Conservation (phyloP, 2,797 vertebrate species). For the Hippoglossus hippoglossus region DNA sequence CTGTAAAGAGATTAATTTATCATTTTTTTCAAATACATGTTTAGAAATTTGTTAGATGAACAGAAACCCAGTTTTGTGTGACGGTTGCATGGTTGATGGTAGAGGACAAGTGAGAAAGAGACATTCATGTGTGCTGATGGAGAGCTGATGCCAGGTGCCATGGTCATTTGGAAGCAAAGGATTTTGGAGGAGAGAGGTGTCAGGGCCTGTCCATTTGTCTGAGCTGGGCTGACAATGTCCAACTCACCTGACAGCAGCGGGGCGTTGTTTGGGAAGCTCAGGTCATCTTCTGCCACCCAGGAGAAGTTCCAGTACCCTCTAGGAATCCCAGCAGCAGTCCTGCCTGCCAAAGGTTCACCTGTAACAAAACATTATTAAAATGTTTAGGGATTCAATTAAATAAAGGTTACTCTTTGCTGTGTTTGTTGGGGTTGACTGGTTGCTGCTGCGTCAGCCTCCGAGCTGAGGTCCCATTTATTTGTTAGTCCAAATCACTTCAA, state of each 20-base stretch:
- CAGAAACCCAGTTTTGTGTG: slow-evolving; percentile 21
- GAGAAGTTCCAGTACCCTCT: slow-evolving; percentile 86
- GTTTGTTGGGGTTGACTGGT: slow-evolving; percentile 3
- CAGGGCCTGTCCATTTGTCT: slow-evolving; percentile 56
- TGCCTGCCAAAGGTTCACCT: slow-evolving; percentile 67
- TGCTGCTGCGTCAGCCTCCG: slow-evolving; percentile 8
- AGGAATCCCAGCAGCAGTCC: slow-evolving; percentile 60
- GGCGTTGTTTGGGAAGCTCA: slow-evolving; percentile 72
- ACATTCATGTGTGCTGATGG: slow-evolving; percentile 62
- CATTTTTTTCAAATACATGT: too few species aligned
- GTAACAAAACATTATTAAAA: slow-evolving; percentile 29
- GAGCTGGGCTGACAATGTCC: slow-evolving; percentile 46
- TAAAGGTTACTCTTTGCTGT: slow-evolving; percentile 2
- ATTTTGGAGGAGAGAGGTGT: slow-evolving; percentile 28
- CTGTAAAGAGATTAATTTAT: too few species aligned
- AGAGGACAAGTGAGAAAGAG: slow-evolving; percentile 40
- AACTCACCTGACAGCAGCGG: slow-evolving; percentile 78
- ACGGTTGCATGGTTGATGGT: slow-evolving; percentile 16
- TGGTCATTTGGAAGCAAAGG: slow-evolving; percentile 36
- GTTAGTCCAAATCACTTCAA: not conserved
- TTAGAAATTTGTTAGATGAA: not conserved
- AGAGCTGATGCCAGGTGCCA: slow-evolving; percentile 55
- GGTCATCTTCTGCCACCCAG: slow-evolving; percentile 84
- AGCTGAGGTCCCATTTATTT: slow-evolving; percentile 1
- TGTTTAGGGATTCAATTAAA: not conserved